A percentile compares a stretch with the other conserved stretches of the same genome.
These are phyloP conservation scores for Coleophora flavipennella DNA, from an alignment of 2,888 invertebrate species.

Conservation along the genomic window DNA sequence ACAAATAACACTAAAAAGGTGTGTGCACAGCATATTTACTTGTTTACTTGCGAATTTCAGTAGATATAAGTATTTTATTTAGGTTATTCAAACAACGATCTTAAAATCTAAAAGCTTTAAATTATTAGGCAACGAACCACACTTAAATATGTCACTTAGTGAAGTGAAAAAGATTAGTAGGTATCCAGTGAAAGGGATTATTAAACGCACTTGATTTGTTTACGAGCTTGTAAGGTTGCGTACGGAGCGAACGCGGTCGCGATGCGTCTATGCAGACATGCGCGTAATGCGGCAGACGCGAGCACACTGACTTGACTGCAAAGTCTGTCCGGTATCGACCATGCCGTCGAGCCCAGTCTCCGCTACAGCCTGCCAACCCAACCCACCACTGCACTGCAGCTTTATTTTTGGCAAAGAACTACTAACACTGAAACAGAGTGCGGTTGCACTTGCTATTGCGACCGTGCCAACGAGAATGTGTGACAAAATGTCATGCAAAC, in stretches of 20 bases:
- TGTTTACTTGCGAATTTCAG: too few species aligned
- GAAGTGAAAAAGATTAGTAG: not conserved
- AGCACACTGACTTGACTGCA: conserved; percentile 34
- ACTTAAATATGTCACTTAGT: too few species aligned
- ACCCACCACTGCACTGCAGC: conserved; percentile 67
- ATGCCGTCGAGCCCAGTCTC: conserved; percentile 43
- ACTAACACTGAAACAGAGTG: too few species aligned
- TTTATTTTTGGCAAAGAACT: conserved; percentile 58
- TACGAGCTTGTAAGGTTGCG: conserved; percentile 36
- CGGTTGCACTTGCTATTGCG: too few species aligned
- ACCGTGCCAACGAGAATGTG: too few species aligned
- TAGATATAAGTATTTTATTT: too few species aligned
- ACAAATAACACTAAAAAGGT: too few species aligned
- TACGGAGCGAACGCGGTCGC: conserved; percentile 18
- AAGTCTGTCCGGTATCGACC: conserved; percentile 44
- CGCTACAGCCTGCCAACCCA: conserved; percentile 37
- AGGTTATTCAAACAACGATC: too few species aligned
- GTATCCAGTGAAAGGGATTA: conserved; percentile 1
- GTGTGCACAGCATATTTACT: too few species aligned
- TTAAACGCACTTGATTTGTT: conserved; percentile 35
- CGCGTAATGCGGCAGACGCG: conserved; percentile 45
- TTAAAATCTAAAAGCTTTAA: too few species aligned
- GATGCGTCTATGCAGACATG: conserved; percentile 22
- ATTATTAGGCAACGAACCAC: too few species aligned
- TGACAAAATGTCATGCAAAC: too few species aligned